Conservation (phyloP, 2,113 vertebrate species). For the Brevimyrus niger region DNA sequence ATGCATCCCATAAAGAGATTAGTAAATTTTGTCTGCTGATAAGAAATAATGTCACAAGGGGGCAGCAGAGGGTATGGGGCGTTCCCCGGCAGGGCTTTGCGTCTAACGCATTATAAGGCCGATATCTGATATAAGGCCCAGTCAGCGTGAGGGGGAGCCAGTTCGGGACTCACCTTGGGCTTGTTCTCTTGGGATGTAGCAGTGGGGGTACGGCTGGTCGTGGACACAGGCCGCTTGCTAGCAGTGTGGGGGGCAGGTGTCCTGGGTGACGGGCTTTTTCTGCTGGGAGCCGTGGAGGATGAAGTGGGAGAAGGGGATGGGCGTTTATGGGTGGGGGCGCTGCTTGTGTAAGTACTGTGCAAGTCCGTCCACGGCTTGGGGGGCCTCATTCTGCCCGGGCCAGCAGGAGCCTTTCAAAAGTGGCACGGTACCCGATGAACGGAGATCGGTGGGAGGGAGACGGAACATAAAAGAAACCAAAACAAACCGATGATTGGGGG, state of each 20-base stretch:
- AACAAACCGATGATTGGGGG: slow-evolving; percentile 35
- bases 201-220: slow-evolving; percentile 39
- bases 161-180: slow-evolving; percentile 73
- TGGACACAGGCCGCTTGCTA: slow-evolving; percentile 49
- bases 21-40: neutral
- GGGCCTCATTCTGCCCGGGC: slow-evolving; percentile 58
- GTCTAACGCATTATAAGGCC: neutral
- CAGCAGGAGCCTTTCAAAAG: slow-evolving; percentile 58
- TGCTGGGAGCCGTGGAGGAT: slow-evolving; percentile 55
- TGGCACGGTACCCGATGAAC: slow-evolving; percentile 44
- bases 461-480: slow-evolving; percentile 48
- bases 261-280: slow-evolving; percentile 67
- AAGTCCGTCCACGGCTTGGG: slow-evolving; percentile 60
- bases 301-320: slow-evolving; percentile 54
- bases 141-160: neutral
- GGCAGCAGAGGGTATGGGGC: neutral
- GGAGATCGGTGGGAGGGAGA: slow-evolving; percentile 35
- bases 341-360: slow-evolving; percentile 32
- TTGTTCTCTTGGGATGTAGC: slow-evolving; percentile 55
- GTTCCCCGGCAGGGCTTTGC: neutral
- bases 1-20: neutral
- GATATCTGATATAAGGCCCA: neutral
- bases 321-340: slow-evolving; percentile 54
- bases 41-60: neutral
- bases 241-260: slow-evolving; percentile 45